Percentiles rank a stretch among this genome's conserved stretches.
These are phyloP conservation scores for Schlechtendalia chinensis DNA, from an alignment of 1,140 invertebrate species.

Conservation along the genomic window DNA sequence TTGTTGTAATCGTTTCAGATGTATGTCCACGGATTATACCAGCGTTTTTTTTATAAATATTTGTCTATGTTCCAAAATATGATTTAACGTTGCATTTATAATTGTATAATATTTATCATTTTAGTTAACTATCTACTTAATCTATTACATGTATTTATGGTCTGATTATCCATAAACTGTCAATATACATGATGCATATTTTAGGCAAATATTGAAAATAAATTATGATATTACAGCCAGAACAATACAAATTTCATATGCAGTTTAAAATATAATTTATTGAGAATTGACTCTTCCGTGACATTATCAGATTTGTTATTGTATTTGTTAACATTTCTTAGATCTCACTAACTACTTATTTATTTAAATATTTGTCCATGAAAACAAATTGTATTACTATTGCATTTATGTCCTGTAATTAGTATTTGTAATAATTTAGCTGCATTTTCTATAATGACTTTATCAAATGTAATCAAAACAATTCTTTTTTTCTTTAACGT, in stretches of 20 bases:
- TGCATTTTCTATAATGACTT: neutral
- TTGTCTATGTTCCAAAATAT: neutral
- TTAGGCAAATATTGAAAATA: too few relatives aligned
- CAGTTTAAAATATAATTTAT: too few relatives aligned
- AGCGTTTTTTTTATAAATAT: neutral
- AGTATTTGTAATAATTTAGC: neutral
- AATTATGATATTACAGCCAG: too few relatives aligned
- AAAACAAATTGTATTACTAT: neutral
- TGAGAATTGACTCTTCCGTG: too few relatives aligned
- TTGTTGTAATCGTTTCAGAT: neutral
- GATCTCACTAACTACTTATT: constrained; percentile 32
- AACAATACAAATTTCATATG: too few relatives aligned
- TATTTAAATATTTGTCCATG: constrained; percentile 9
- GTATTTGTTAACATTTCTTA: constrained; percentile 23
- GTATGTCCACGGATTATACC: neutral
- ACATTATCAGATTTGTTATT: too few relatives aligned
- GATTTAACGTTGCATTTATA: constrained; percentile 15
- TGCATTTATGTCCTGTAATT: constrained; percentile 9
- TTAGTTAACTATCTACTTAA: constrained; percentile 12
- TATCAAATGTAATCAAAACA: constrained; percentile 34
- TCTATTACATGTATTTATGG: neutral
- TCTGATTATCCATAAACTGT: constrained; percentile 20
- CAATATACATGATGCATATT: too few relatives aligned
- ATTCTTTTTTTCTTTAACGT: constrained; percentile 24
- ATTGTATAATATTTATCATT: neutral